Base-by-base conservation (phyloP, 2,113 vertebrate genomes). In the Plectropomus leopardus region DNA sequence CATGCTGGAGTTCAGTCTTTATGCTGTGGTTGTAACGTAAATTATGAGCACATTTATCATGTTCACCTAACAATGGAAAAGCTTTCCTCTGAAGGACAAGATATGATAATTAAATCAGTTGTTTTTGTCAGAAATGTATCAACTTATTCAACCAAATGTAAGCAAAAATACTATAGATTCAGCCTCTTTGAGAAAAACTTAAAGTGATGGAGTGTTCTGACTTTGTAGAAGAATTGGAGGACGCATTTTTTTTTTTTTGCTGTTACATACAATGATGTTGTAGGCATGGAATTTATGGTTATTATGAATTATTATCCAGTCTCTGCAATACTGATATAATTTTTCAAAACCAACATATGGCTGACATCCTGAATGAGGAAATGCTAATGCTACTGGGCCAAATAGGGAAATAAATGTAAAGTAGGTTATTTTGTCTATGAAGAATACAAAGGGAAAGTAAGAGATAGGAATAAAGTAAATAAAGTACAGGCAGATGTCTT, bases 41-140 rank as follows among this genome's bases (percentile, higher is more conserved):
- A 51, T 54, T n/a, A 45, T 36, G 13, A 54, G 15, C 61, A 51
- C 55, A 48, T 45, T 77, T 28, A 66, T 66, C 73, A 47, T 34
- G 30, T 83, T 17, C 34, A 68, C 55, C 26, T 34, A 19, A 4
- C 8, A 51, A n/a, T 50, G 30, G 1, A 24, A 50, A 72, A 8
- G 55, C 21, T 23, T 57, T 64, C 0, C 4, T 54, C 47, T 48
- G 40, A 83, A 61, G 53, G 63, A 50, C 63, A 73, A 30, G 36
- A 5, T 10, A 32, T 63, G 23, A 32, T 32, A 40, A 64, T 58
- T 24, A 58, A 23, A 19, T 23, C 32, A 48, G 13, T 24, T 58
- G 24, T 60, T n/a, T 66, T 68, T 10, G 5, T n/a, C 71, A 74
- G 54, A 67, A 28, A 63, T 55, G 36, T 28, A 28, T 53, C n/a